Conservation (phyloP, 2,113 vertebrate genomes). For the Podarcis cretensis region DNA sequence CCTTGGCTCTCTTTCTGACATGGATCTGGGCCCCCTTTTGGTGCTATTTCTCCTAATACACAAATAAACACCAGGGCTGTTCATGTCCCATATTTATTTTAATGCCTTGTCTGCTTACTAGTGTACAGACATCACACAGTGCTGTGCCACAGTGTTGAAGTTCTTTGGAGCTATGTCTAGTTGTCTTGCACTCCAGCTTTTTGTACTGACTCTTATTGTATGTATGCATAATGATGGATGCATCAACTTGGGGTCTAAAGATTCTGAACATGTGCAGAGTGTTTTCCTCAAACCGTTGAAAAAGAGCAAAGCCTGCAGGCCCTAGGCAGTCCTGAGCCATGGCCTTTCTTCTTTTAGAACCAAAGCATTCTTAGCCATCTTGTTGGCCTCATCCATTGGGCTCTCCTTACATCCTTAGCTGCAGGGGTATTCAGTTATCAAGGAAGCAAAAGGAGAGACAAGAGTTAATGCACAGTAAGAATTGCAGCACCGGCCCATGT, state of each 20-base stretch:
- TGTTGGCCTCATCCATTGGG: neutral
- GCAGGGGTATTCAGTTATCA: conserved; percentile 5
- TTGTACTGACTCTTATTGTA: neutral
- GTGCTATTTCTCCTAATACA: conserved; percentile 27
- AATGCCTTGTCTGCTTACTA: neutral
- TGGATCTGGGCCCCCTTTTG: neutral
- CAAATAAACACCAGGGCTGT: conserved; percentile 41
- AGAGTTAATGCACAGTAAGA: neutral
- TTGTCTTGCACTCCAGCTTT: neutral
- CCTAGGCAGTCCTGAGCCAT: neutral
- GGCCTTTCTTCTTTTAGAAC: neutral
- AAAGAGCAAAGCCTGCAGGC: neutral
- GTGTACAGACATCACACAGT: neutral
- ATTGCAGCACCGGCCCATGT: conserved; percentile 15
- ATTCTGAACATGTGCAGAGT: neutral
- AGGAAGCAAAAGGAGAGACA: conserved; percentile 11
- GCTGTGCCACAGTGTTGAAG: neutral
- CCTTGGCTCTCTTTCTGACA: fast-evolving
- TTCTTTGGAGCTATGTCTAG: neutral
- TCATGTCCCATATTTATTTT: neutral
- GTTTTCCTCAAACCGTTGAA: neutral
- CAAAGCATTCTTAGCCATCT: neutral
- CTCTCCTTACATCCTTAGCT: neutral
- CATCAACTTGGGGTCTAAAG: neutral
- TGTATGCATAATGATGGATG: neutral